Evolutionary conservation across 2,797 vertebrate species (phyloP).

Genomic region (Peromyscus melanophrys): DNA sequence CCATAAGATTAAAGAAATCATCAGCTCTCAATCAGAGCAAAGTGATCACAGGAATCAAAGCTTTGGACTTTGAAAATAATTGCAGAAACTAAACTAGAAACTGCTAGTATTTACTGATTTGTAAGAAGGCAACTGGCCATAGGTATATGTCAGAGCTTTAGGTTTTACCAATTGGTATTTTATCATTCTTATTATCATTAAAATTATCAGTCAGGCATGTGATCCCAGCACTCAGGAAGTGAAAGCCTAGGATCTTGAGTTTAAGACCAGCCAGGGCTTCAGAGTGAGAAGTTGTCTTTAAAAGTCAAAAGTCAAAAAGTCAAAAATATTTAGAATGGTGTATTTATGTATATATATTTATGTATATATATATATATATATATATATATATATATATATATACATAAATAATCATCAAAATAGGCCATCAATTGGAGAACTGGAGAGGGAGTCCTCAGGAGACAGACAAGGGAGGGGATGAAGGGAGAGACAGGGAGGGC

Average conservation of each 20-base stretch:
- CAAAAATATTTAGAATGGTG: background rate
- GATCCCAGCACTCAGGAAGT: background rate
- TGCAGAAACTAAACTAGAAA: conserved; percentile 5
- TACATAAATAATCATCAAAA: background rate
- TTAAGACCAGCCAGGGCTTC: background rate
- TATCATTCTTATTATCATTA: background rate
- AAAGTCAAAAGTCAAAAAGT: background rate
- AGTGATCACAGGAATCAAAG: background rate
- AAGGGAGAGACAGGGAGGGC: background rate
- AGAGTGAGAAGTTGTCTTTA: background rate
- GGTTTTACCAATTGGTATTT: background rate
- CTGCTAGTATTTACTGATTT: background rate
- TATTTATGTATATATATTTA: background rate
- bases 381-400: background rate
- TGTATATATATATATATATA: too few relatives aligned
- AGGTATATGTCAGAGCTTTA: background rate
- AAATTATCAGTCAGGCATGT: background rate
- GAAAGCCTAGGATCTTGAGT: background rate
- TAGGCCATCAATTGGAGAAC: background rate
- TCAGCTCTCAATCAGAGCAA: background rate
- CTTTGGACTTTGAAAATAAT: background rate
- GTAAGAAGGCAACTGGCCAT: background rate
- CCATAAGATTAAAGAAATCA: conserved; percentile 1
- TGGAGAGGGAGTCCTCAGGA: background rate
- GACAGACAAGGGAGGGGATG: background rate